Conservation (phyloP, 2,113 vertebrate species). For the Urocitellus parryii region DNA sequence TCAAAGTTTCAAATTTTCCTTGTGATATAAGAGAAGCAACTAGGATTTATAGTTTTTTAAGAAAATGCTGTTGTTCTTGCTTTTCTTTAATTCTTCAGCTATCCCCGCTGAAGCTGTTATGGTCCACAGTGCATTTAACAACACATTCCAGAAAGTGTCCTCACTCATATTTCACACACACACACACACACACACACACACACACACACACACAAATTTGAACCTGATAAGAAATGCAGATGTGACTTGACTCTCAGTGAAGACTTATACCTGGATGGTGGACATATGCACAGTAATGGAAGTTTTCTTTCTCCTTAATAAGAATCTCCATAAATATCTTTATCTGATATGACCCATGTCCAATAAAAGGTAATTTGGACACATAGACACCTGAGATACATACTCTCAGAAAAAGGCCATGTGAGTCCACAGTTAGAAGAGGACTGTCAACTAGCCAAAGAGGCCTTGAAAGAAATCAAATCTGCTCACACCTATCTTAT, state of each 20-base stretch:
- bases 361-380: not conserved
- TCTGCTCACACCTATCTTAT: not conserved
- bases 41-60: constrained; percentile 25
- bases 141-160: not conserved
- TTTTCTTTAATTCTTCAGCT: constrained; percentile 23
- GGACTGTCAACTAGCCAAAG: too few species aligned
- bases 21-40: not conserved
- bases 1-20: constrained; percentile 4
- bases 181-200: too few species aligned
- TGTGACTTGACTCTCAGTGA: not conserved
- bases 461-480: not conserved
- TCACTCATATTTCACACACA: not conserved
- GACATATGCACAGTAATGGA: not conserved
- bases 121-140: not conserved
- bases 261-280: not conserved
- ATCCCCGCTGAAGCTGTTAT: not conserved
- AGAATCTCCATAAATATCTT: not conserved
- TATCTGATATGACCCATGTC: not conserved
- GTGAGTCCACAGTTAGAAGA: not conserved
- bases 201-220: not conserved
- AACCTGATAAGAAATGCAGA: not conserved
- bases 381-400: not conserved
- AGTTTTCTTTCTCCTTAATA: not conserved
- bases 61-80: not conserved
- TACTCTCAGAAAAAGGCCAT: not conserved